Conservation (phyloP, 2,888 invertebrate species). For the Ochropleura plecta region DNA sequence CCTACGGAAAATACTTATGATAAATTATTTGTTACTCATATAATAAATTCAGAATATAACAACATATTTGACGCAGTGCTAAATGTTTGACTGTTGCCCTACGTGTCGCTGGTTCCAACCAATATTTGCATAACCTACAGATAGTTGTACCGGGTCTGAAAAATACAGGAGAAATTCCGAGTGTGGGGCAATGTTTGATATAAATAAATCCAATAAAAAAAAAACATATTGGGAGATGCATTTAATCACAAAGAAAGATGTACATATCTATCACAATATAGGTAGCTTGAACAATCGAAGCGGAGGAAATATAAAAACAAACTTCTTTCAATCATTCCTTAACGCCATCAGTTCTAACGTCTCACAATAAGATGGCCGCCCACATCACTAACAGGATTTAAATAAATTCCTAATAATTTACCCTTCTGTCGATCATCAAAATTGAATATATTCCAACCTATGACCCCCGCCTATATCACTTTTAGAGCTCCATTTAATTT, state of each 20-base stretch:
- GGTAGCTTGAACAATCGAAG: constrained; percentile 5
- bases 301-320: not conserved
- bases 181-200: too few relatives aligned
- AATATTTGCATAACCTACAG: too few relatives aligned
- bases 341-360: constrained; percentile 31
- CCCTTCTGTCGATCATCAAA: constrained; percentile 66
- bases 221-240: not conserved
- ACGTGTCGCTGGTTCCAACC: too few relatives aligned
- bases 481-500: constrained; percentile 63
- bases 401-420: constrained; percentile 64
- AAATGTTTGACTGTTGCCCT: too few relatives aligned
- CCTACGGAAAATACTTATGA: not conserved
- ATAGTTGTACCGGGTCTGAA: too few relatives aligned
- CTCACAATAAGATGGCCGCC: constrained; percentile 40
- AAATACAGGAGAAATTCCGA: too few relatives aligned
- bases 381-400: constrained; percentile 55
- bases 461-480: constrained; percentile 58
- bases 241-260: not conserved
- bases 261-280: not conserved
- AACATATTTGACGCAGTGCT: too few relatives aligned
- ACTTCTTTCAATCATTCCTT: constrained; percentile 21
- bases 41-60: not conserved
- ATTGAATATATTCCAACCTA: constrained; percentile 62
- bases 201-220: too few relatives aligned
- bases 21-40: not conserved